These are phyloP conservation scores for Metellina segmentata DNA, from an alignment of 2,888 invertebrate species.

Conservation along the genomic window DNA sequence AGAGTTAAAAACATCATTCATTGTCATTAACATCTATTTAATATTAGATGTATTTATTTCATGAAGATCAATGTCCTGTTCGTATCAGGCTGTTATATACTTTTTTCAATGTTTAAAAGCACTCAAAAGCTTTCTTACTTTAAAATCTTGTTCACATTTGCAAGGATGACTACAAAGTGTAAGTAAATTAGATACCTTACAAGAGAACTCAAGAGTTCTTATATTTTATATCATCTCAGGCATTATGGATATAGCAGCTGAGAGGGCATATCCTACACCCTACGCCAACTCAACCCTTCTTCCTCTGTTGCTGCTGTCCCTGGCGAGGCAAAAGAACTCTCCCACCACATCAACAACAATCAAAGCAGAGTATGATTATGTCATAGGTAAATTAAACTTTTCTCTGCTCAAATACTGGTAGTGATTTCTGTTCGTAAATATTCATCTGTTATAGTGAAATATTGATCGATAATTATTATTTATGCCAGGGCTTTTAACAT, in stretches of 20 bases:
- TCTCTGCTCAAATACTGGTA: neutral
- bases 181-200: too few relatives aligned
- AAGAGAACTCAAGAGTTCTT: too few relatives aligned
- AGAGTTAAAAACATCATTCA: too few relatives aligned
- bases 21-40: too few relatives aligned
- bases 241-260: constrained; percentile 22
- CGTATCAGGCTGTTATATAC: too few relatives aligned
- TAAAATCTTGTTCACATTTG: too few relatives aligned
- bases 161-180: too few relatives aligned
- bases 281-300: constrained; percentile 16
- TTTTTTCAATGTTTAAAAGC: too few relatives aligned
- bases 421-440: neutral
- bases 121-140: too few relatives aligned
- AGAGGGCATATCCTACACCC: constrained; percentile 39
- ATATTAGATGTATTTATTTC: too few relatives aligned
- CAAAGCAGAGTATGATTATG: constrained; percentile 60
- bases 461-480: neutral
- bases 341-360: neutral
- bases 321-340: constrained; percentile 20
- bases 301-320: constrained; percentile 10
- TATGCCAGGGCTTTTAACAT: too few relatives aligned
- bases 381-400: constrained; percentile 41
- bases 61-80: too few relatives aligned
- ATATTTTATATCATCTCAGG: neutral
- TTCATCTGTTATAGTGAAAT: neutral